Conservation (phyloP, 2,888 invertebrate species). For the Hermodice carunculata region DNA sequence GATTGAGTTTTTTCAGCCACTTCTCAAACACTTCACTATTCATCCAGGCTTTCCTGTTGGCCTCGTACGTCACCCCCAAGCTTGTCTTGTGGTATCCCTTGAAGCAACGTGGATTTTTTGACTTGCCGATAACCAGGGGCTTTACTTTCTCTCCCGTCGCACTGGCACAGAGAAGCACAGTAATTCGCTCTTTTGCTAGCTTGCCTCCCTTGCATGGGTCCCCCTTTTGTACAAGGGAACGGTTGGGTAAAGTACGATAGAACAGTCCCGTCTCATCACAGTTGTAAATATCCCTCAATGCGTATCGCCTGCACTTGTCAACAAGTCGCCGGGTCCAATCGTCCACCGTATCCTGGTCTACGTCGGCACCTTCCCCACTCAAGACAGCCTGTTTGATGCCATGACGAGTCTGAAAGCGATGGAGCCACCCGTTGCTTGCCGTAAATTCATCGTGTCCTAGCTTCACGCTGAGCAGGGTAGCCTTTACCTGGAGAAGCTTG, state of each 20-base stretch:
- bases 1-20: no score
- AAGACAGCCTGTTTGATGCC: background rate
- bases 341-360: background rate
- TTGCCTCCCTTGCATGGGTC: background rate
- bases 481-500: background rate
- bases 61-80: no score
- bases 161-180: background rate
- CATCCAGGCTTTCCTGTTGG: no score
- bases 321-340: background rate
- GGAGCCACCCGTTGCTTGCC: background rate
- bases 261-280: slow-evolving; percentile 1
- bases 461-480: background rate
- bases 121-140: background rate
- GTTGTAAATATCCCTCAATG: background rate
- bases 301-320: background rate
- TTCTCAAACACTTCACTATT: no score
- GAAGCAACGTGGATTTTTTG: background rate
- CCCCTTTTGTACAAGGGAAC: background rate
- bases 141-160: background rate
- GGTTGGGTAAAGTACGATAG: background rate
- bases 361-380: background rate
- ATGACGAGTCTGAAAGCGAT: background rate
- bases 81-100: no score
- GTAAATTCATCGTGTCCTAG: background rate
- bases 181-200: background rate